Evolutionary conservation across 2,113 vertebrate species (phyloP).

Genomic region (Thalassoma bifasciatum): DNA sequence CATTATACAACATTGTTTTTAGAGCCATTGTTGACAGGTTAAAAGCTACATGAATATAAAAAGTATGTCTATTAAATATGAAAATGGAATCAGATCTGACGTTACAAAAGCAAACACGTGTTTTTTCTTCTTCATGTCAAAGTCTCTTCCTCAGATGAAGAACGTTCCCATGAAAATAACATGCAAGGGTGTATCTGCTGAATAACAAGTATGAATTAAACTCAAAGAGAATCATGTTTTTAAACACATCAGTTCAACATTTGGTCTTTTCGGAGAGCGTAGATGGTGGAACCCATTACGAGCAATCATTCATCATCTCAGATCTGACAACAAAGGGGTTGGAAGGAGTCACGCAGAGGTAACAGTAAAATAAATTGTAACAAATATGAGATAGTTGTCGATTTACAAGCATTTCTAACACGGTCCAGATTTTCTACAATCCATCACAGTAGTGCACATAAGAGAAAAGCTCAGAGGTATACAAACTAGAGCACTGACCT

Average conservation of each 20-base stretch:
- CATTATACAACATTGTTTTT: too few species aligned
- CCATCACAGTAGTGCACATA: conserved; percentile 49
- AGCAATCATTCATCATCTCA: conserved; percentile 55
- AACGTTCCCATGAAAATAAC: conserved; percentile 10
- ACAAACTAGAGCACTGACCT: conserved; percentile 42
- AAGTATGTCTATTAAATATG: background rate
- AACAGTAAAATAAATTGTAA: conserved; percentile 57
- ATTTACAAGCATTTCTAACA: conserved; percentile 54
- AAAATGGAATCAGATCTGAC: background rate
- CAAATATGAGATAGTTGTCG: conserved; percentile 57
- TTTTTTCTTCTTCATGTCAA: background rate
- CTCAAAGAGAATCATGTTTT: conserved; percentile 40
- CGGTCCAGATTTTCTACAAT: conserved; percentile 36
- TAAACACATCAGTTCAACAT: conserved; percentile 25
- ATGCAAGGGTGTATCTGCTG: background rate
- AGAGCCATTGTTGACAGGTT: too few species aligned
- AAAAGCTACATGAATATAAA: background rate
- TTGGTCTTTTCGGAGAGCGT: conserved; percentile 32
- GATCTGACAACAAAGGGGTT: conserved; percentile 40
- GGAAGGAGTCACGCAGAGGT: conserved; percentile 49
- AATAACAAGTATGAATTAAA: conserved; percentile 30
- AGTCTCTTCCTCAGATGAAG: conserved; percentile 1
- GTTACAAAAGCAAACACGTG: background rate
- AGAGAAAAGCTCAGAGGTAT: conserved; percentile 43
- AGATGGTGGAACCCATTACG: conserved; percentile 18